phyloP scores from a whole-genome alignment of 1,140 invertebrate genomes.

The Rhagoletis zephyria region DNA sequence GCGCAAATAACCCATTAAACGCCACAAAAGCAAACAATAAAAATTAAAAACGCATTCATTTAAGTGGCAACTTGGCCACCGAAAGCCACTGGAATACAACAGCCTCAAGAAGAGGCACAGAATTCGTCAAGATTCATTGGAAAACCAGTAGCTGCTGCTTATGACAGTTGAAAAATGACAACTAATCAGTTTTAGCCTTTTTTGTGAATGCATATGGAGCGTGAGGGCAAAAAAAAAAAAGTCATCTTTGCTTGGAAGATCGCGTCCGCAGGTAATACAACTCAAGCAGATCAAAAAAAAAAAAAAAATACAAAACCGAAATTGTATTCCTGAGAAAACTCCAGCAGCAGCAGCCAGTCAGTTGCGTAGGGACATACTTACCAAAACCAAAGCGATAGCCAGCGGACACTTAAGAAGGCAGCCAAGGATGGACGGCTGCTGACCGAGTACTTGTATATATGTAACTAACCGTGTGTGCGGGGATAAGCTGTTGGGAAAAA shows the following conservation, averaged over 20 bases:
- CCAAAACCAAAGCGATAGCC: background rate
- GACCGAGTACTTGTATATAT: background rate
- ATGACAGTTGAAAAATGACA: conserved; percentile 57
- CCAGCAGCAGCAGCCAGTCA: background rate
- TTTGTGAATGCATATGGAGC: conserved; percentile 5
- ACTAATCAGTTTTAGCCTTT: conserved; percentile 54
- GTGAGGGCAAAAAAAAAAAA: background rate
- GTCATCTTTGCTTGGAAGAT: background rate
- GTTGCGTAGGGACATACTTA: background rate
- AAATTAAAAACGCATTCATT: conserved; percentile 52
- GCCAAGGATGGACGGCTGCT: background rate
- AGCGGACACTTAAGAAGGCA: background rate
- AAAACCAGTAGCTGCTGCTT: conserved; percentile 54
- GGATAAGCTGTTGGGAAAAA: conserved; percentile 43
- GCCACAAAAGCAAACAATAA: conserved; percentile 50
- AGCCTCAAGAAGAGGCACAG: background rate
- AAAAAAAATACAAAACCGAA: background rate
- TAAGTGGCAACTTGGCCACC: conserved; percentile 39
- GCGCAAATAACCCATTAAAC: conserved; percentile 49
- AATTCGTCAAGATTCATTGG: conserved; percentile 34
- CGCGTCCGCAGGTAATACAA: background rate
- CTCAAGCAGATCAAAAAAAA: background rate
- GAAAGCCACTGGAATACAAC: conserved; percentile 11
- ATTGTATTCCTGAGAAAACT: conserved; percentile 43
- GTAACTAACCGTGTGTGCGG: conserved; percentile 18